Base-by-base conservation (phyloP, 37 sponge, comb jelly and placozoan genomes). In the Aplysina aerophoba region DNA sequence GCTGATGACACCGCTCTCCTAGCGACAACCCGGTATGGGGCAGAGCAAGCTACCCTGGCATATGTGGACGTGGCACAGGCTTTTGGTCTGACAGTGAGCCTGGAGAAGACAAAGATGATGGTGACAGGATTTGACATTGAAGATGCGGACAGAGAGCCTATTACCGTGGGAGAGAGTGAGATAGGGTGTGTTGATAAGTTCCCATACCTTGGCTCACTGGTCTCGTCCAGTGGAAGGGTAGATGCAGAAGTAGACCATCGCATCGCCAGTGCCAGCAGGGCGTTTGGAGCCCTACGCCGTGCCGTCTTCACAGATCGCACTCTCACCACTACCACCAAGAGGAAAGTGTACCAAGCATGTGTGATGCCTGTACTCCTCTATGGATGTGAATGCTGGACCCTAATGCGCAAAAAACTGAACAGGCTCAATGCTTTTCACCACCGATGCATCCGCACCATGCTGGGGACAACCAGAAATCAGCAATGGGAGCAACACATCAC, bases 381-480 rank as follows among this genome's bases (percentile, higher is more conserved):
- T 67, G 69, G 69, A 14, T 67, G 27, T 25, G 69, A 67, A 28
- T 67, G 69, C 69, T 67, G 69, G 69, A 67, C 69, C 15, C 69
- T 67, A 25, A 15, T n/a, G 27, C 28, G 69, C 27, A n/a, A 28
- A 67, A 21, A 67, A 21, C 69, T 67, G 15, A 67, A 67, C 69
- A 67, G 69, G 27, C 69, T 67, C 13, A 67, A 67, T 67, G 69
- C 69, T 28, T 67, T 67, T 67, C 69, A 67, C 69, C 69, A 67
- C 69, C 69, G n/a, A 21, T 67, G 69, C 27, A 67, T 67, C 27
- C 69, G 22, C 27, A 67, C 13, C 14, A 67, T 67, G 27, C 69
- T 67, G 15, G 69, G 69, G 27, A 67, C n/a, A 21, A 25, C 28
- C 69, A 15, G 27, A 13, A 67, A n/a, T 21, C 69, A 67, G 27